A percentile compares a stretch with the other conserved stretches of the same genome.
Conservation (phyloP, 2,888 invertebrate species). For the Diaprepes abbreviatus region DNA sequence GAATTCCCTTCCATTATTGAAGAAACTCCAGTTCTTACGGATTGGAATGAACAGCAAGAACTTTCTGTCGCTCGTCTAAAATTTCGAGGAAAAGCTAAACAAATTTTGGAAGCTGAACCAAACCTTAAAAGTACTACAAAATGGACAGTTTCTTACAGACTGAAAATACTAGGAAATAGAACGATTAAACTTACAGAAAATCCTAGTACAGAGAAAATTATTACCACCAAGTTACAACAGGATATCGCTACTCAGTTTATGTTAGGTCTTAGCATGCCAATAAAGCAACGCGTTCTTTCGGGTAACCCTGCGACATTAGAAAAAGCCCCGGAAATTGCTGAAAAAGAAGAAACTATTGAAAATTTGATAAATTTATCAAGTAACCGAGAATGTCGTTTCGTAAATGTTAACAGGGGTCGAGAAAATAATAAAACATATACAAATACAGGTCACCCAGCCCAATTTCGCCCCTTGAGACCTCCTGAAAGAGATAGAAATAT, state of each 20-base stretch:
- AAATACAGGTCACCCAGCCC: too few species aligned
- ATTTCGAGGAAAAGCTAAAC: too few species aligned
- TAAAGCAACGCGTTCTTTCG: neutral
- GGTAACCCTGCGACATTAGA: neutral
- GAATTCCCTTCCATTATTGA: too few species aligned
- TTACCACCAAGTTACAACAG: neutral
- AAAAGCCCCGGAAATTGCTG: neutral
- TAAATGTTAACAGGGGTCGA: too few species aligned
- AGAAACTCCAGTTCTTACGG: too few species aligned
- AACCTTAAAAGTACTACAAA: too few species aligned
- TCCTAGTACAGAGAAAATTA: neutral
- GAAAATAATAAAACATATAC: too few species aligned
- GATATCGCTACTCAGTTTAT: conserved; percentile 2
- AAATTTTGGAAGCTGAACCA: too few species aligned
- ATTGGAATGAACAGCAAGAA: too few species aligned
- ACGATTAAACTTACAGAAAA: neutral
- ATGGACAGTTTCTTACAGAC: neutral
- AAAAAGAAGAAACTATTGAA: conserved; percentile 1
- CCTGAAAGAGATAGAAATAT: too few species aligned
- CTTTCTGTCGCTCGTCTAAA: too few species aligned
- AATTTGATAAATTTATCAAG: neutral
- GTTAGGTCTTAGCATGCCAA: neutral
- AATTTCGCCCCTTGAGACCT: too few species aligned
- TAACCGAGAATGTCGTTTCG: neutral
- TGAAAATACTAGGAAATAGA: neutral